phyloP scores from a whole-genome alignment of 2,113 vertebrate genomes.

The Casuarius casuarius region DNA sequence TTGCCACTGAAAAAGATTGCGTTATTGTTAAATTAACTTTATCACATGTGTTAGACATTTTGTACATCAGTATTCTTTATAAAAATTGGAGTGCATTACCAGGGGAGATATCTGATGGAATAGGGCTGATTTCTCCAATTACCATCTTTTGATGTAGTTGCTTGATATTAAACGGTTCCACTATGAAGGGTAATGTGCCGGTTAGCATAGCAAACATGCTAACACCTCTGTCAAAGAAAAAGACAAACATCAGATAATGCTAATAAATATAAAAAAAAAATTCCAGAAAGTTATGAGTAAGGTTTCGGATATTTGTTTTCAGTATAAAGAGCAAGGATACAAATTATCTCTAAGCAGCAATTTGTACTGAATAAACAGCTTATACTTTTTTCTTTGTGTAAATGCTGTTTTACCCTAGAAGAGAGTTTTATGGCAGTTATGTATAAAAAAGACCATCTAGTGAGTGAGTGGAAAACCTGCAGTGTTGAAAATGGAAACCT shows the following conservation, averaged over 20 bases:
- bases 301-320: neutral
- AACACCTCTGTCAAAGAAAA: slow-evolving; percentile 77
- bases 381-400: neutral
- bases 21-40: neutral
- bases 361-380: neutral
- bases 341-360: neutral
- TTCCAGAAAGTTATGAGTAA: neutral
- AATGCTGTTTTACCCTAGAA: slow-evolving; percentile 4
- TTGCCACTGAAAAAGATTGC: neutral
- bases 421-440: slow-evolving; percentile 9
- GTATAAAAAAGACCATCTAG: neutral
- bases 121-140: slow-evolving; percentile 80
- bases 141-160: slow-evolving; percentile 86
- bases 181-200: slow-evolving; percentile 80
- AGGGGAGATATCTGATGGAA: slow-evolving; percentile 83
- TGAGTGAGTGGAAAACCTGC: slow-evolving; percentile 20
- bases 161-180: slow-evolving; percentile 88
- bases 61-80: neutral
- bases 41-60: neutral
- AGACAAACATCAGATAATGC: neutral
- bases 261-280: neutral
- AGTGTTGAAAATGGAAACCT: slow-evolving; percentile 56
- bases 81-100: slow-evolving; percentile 64
- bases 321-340: neutral
- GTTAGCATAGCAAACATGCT: slow-evolving; percentile 87